Evolutionary conservation across 2,888 invertebrate genomes (phyloP), one percentile per base, ranked within the genome.

Genomic region (Tryphoninae sp.): DNA sequence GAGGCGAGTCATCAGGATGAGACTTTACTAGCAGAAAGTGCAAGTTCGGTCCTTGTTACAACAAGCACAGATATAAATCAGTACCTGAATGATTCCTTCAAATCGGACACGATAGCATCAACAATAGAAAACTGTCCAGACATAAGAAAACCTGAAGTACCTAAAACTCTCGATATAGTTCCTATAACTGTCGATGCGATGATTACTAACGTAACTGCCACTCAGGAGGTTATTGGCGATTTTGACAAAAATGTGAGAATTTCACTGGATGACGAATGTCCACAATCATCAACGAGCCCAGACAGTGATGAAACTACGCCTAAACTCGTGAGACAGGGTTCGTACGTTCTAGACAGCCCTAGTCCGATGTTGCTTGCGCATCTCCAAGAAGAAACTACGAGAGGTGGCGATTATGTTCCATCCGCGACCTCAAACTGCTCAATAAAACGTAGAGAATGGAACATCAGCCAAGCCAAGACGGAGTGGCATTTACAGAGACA

Each of bases 321-420:
- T 4, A 91, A 92, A 84, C 90, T 96, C 75, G 93, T 95, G 11
- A 93, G 97, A 69, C 96, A 96, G 87, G 95, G 95, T 82, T 97
- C 97, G 0, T 97, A 97, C 88, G 96, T 96, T 0, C 91, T 97
- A 64, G 95, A 96, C 0, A 93, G 94, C 23, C 97, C 97, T 0
- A 96, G 97, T 88, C 96, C 96, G 0, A 94, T 95, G 83, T 93
- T 97, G 8, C 89, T 95, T 26, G 95, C 95, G 9, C 94, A 95
- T 87, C 92, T 95, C 64, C 93, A 94, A 89, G 93, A 93, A 9
- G 82, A 80, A 64, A 59, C 11, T 19, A 83, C 93, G 93, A 82
- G 42, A 1, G 76, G 45, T 68, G 72, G 55, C 0, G 81, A 84
- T 26, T 89, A 89, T 40, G 59, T 87, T 16, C 90, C 90, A n/a